phyloP scores from a whole-genome alignment of 2,113 vertebrate species.

The Microcebus tavaratra region DNA sequence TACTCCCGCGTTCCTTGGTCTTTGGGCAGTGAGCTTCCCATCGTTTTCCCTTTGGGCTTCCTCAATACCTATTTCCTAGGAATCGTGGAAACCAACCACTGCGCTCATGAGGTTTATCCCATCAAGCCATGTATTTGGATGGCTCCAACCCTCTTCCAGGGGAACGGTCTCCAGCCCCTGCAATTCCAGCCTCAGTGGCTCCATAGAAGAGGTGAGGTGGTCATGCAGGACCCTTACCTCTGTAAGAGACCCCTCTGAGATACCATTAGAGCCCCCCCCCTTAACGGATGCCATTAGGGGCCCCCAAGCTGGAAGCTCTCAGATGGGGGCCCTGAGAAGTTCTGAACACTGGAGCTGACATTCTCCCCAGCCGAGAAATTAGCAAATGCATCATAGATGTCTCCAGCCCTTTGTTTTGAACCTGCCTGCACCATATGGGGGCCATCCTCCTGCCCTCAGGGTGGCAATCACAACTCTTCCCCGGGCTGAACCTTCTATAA shows the following conservation, averaged over 20 bases:
- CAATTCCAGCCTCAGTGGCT: not conserved
- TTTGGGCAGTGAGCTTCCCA: not conserved
- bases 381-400: fast-evolving
- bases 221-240: no score
- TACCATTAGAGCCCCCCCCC: not conserved
- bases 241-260: not conserved
- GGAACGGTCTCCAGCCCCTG: not conserved
- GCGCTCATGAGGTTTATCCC: not conserved
- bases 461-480: not conserved
- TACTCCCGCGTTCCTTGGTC: not conserved
- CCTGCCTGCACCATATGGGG: fast-evolving
- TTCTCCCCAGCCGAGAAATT: not conserved
- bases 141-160: not conserved
- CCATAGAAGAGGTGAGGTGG: not conserved
- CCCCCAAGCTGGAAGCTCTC: not conserved
- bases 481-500: not conserved
- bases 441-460: not conserved
- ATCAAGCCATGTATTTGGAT: not conserved
- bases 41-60: not conserved
- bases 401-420: not conserved
- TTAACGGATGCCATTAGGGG: not conserved
- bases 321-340: not conserved
- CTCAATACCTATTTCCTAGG: not conserved
- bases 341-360: not conserved
- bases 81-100: not conserved